A percentile compares a stretch with the other conserved stretches of the same genome.
These are phyloP conservation scores for Oxyscelio sp. DNA, from an alignment of 2,888 invertebrate species.

Conservation along the genomic window DNA sequence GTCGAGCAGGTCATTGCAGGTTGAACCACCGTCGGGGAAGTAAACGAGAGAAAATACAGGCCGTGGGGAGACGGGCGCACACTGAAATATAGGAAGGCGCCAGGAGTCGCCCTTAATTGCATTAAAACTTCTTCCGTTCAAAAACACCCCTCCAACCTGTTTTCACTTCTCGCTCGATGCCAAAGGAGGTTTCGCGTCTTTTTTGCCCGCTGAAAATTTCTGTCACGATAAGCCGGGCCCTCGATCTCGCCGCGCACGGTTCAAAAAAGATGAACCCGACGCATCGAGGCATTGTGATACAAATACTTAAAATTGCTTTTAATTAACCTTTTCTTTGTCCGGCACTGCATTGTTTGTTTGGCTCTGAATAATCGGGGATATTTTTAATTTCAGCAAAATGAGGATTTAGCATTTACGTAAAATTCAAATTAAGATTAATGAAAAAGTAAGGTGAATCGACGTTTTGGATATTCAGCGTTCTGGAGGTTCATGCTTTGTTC, in stretches of 20 bases:
- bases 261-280: constrained; percentile 11
- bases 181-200: constrained; percentile 48
- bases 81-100: constrained; percentile 80
- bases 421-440: constrained; percentile 23
- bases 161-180: constrained; percentile 73
- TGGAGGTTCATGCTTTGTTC: too few relatives aligned
- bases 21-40: constrained; percentile 53
- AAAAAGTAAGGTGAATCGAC: neutral
- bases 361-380: constrained; percentile 29
- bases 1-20: constrained; percentile 47
- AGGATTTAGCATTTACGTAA: constrained; percentile 17
- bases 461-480: too few relatives aligned
- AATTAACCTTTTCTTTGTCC: constrained; percentile 52
- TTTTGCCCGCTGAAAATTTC: constrained; percentile 24
- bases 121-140: constrained; percentile 86
- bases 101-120: constrained; percentile 87
- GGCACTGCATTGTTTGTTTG: constrained; percentile 34
- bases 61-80: constrained; percentile 45
- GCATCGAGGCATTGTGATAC: constrained; percentile 31
- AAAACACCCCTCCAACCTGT: constrained; percentile 84
- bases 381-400: constrained; percentile 25
- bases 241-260: constrained; percentile 21
- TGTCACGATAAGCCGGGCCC: constrained; percentile 38
- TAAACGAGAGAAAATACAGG: constrained; percentile 49
- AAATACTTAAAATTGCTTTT: constrained; percentile 51